These are phyloP conservation scores for Tipula lateralis DNA, from an alignment of 2,888 invertebrate genomes.

Conservation along the genomic window DNA sequence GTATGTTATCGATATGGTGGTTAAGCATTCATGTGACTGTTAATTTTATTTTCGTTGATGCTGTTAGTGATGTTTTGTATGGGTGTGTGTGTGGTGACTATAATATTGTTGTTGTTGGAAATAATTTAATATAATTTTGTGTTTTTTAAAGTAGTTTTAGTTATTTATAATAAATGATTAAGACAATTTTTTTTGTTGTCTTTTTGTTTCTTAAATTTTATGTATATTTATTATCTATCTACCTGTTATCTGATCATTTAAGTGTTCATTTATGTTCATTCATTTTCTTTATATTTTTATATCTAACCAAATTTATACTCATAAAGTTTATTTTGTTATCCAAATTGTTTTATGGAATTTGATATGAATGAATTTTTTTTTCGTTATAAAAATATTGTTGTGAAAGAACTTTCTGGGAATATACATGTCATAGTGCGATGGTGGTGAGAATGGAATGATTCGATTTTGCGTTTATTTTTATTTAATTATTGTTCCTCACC, in stretches of 20 bases:
- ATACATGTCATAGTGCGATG: neutral
- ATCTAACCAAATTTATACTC: neutral
- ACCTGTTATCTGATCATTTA: slow-evolving; percentile 24
- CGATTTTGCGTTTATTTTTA: no score
- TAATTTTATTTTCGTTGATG: neutral
- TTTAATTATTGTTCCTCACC: no score
- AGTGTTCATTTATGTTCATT: slow-evolving; percentile 24
- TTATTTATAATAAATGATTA: slow-evolving; percentile 24
- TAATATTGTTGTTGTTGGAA: neutral
- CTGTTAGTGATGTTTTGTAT: neutral
- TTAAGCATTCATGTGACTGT: neutral
- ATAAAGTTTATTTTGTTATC: neutral
- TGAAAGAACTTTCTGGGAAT: neutral
- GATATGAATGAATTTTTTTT: slow-evolving; percentile 4
- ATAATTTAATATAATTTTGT: neutral
- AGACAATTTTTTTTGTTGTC: neutral
- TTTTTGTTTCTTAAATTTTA: slow-evolving; percentile 3
- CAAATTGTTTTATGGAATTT: neutral
- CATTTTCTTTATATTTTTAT: neutral
- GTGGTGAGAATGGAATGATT: no score
- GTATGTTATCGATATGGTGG: neutral
- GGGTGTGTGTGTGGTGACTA: neutral
- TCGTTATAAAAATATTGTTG: neutral
- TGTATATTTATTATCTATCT: slow-evolving; percentile 15
- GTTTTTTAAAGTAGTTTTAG: slow-evolving; percentile 7